A percentile compares a stretch with the other conserved stretches of the same genome.
phyloP scores from a whole-genome alignment of 1,140 invertebrate genomes.

The Orchestia grillus region DNA sequence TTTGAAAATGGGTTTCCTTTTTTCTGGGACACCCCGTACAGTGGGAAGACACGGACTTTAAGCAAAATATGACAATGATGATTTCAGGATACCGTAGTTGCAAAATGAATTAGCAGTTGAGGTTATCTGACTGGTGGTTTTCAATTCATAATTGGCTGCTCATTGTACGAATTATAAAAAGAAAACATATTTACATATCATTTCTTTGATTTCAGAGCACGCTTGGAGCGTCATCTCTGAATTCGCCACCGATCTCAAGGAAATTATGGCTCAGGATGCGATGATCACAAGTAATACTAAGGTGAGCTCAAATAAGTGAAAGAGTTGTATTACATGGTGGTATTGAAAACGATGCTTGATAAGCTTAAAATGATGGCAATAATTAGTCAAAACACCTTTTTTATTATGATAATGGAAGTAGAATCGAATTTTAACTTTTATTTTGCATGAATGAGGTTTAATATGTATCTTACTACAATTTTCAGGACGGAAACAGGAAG shows the following conservation, averaged over 20 bases:
- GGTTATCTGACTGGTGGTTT: background rate
- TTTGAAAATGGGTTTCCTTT: too few relatives aligned
- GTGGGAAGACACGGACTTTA: too few relatives aligned
- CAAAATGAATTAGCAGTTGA: background rate
- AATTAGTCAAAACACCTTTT: background rate
- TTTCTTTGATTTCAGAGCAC: constrained; percentile 75
- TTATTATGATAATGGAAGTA: background rate
- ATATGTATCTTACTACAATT: background rate
- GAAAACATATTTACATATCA: background rate
- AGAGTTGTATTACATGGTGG: background rate
- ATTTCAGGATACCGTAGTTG: too few relatives aligned
- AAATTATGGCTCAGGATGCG: constrained; percentile 75
- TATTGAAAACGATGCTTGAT: background rate
- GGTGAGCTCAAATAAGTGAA: constrained; percentile 46
- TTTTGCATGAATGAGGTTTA: background rate
- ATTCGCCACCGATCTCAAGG: constrained; percentile 84
- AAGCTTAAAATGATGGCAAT: background rate
- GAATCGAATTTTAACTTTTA: background rate
- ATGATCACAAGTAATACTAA: constrained; percentile 63
- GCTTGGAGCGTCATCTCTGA: constrained; percentile 93
- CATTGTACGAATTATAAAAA: background rate
- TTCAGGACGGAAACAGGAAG: background rate
- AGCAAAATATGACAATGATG: too few relatives aligned
- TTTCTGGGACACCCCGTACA: too few relatives aligned
- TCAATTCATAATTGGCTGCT: background rate